Percentiles rank a stretch among this genome's conserved stretches.
These are phyloP conservation scores for Aphidius colemani DNA, from an alignment of 2,888 invertebrate genomes.

Conservation along the genomic window DNA sequence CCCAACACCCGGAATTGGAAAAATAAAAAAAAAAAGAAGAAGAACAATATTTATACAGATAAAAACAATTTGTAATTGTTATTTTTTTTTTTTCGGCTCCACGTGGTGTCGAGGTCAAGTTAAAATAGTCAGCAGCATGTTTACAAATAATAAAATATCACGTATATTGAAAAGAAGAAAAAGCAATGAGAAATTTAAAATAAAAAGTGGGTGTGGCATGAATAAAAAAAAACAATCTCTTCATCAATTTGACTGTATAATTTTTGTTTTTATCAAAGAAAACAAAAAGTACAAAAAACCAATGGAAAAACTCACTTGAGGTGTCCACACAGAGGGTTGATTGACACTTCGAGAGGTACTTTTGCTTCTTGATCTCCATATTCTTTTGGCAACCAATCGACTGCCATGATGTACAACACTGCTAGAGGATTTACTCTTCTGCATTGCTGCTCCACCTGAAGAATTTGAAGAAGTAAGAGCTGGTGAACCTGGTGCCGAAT, in stretches of 20 bases:
- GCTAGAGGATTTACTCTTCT: constrained; percentile 88
- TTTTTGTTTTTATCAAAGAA: too few species aligned
- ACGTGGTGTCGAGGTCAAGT: constrained; percentile 10
- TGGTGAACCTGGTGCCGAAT: constrained; percentile 64
- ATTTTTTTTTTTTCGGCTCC: neutral
- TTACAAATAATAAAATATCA: neutral
- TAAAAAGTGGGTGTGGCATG: neutral
- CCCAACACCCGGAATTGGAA: too few species aligned
- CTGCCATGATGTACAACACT: constrained; percentile 78
- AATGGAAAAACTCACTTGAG: constrained; percentile 75
- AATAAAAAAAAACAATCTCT: neutral
- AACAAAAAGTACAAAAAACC: too few species aligned
- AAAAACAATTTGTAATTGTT: too few species aligned
- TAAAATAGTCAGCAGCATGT: constrained; percentile 2
- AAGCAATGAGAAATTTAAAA: neutral
- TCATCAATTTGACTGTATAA: too few species aligned
- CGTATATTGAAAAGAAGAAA: constrained; percentile 8
- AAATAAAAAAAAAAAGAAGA: too few species aligned
- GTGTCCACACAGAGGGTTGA: constrained; percentile 76
- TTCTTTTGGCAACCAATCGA: constrained; percentile 78
- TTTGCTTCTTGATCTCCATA: constrained; percentile 84
- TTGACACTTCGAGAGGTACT: constrained; percentile 72
- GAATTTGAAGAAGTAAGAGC: constrained; percentile 61
- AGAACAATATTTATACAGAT: too few species aligned
- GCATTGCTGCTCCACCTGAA: constrained; percentile 72